Conservation (phyloP, 2,888 invertebrate species). For the Dynastes grantii region DNA sequence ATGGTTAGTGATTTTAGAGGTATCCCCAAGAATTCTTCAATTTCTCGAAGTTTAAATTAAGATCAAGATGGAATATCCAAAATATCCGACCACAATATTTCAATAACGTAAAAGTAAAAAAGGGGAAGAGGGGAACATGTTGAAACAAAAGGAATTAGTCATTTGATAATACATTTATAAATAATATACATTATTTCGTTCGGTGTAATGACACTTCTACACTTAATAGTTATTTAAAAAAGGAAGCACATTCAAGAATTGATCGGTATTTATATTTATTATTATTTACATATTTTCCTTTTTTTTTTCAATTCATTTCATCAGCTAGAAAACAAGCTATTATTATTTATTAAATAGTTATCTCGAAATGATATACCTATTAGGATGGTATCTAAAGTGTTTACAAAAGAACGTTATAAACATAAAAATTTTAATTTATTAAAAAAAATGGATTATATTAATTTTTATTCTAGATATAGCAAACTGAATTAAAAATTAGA, state of each 20-base stretch:
- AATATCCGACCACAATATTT: neutral
- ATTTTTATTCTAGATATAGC: neutral
- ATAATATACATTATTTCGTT: slow-evolving; percentile 1
- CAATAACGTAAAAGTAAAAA: neutral
- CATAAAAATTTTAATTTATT: slow-evolving; percentile 4
- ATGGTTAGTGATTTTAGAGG: too few species aligned
- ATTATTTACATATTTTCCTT: slow-evolving; percentile 48
- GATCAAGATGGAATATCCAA: too few species aligned
- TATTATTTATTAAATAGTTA: too few species aligned
- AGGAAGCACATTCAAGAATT: slow-evolving; percentile 58
- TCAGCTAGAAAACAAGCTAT: slow-evolving; percentile 13
- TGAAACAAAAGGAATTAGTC: too few species aligned
- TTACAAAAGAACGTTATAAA: too few species aligned
- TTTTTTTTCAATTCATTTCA: slow-evolving; percentile 1
- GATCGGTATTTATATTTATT: slow-evolving; percentile 49
- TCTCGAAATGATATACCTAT: too few species aligned
- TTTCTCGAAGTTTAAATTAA: too few species aligned
- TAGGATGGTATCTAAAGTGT: too few species aligned
- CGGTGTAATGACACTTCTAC: neutral
- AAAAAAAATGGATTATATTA: slow-evolving; percentile 13
- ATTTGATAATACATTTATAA: neutral
- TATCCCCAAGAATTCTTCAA: too few species aligned
- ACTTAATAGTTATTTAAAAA: slow-evolving; percentile 14
- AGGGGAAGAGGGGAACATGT: neutral
- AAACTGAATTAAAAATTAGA: too few species aligned